These are phyloP conservation scores for Quadroppia sp. DNA, from an alignment of 2,888 invertebrate genomes.

Conservation along the genomic window DNA sequence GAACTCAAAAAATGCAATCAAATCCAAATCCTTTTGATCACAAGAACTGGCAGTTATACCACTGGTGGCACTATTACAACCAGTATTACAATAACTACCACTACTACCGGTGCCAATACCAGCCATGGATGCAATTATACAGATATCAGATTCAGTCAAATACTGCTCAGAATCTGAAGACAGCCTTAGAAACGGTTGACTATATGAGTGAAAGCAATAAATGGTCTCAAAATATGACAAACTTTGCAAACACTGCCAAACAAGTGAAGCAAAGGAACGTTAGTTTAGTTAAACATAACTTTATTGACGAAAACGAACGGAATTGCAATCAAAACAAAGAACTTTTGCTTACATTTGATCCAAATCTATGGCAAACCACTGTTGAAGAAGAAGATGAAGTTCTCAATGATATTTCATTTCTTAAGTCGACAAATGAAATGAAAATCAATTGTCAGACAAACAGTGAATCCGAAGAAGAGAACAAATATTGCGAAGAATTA, in stretches of 20 bases:
- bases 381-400: no score
- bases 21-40: neutral
- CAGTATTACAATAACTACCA: neutral
- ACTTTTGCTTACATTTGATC: neutral
- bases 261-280: neutral
- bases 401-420: neutral
- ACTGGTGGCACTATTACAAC: slow-evolving; percentile 5
- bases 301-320: neutral
- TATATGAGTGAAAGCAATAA: neutral
- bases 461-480: neutral
- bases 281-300: neutral
- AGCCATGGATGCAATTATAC: slow-evolving; percentile 4
- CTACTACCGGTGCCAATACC: neutral
- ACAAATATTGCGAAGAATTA: neutral
- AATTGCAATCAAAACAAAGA: neutral
- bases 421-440: neutral
- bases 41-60: neutral
- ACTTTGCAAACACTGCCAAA: neutral
- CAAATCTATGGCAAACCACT: neutral
- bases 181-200: neutral
- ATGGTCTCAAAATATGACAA: neutral
- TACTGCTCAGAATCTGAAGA: neutral
- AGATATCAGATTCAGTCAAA: neutral
- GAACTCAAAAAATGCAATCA: neutral
- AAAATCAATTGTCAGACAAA: neutral